phyloP scores from a whole-genome alignment of 2,113 vertebrate species.

The Circaetus cinerascens region DNA sequence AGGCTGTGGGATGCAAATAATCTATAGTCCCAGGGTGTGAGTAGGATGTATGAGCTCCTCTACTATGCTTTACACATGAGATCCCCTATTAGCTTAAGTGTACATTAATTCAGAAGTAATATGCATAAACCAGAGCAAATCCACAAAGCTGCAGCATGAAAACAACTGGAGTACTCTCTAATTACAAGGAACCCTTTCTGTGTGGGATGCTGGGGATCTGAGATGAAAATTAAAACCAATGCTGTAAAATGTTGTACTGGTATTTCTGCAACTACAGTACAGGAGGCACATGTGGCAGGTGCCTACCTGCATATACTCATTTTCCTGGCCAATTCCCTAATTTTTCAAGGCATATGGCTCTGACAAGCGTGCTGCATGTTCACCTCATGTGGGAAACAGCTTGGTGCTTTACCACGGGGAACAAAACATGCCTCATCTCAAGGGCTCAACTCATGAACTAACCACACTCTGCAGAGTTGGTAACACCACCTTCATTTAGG shows the following conservation, averaged over 20 bases:
- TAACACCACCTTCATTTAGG: not conserved
- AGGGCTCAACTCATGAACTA: not conserved
- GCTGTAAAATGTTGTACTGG: not conserved
- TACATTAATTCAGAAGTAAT: not conserved
- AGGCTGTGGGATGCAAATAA: not conserved
- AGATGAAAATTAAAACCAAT: not conserved
- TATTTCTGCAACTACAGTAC: not conserved
- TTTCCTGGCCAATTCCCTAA: not conserved
- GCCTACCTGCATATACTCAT: not conserved
- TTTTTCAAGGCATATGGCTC: not conserved
- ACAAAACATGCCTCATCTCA: rapidly evolving
- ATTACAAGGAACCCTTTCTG: not conserved
- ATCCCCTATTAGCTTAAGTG: not conserved
- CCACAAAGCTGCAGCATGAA: not conserved
- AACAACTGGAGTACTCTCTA: not conserved
- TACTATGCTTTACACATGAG: not conserved
- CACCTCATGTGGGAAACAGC: not conserved
- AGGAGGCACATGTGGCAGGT: not conserved
- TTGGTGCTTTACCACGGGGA: not conserved
- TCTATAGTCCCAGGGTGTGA: not conserved
- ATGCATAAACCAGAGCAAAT: not conserved
- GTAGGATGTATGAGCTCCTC: not conserved
- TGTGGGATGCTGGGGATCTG: not conserved
- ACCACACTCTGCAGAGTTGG: not conserved
- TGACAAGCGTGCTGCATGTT: not conserved